Conservation (phyloP, 2,888 invertebrate species). For the Adela reaumurella region DNA sequence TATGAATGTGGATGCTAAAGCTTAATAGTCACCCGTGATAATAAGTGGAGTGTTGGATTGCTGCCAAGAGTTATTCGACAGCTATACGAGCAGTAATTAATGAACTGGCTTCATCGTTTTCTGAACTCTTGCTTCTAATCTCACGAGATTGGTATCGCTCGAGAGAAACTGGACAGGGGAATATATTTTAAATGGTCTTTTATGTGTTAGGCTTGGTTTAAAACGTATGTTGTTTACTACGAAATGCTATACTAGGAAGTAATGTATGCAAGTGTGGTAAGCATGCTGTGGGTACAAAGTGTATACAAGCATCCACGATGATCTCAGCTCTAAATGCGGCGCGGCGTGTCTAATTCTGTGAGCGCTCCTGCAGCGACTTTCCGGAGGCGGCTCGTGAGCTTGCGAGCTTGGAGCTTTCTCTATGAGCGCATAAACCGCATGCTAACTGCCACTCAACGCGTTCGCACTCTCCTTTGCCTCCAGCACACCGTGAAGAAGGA, state of each 20-base stretch:
- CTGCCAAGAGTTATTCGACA: not conserved
- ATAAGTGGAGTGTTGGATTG: not conserved
- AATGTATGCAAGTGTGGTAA: too few species aligned
- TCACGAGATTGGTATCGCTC: too few species aligned
- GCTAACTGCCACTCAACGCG: slow-evolving; percentile 32
- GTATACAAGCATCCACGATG: not conserved
- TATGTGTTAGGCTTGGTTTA: too few species aligned
- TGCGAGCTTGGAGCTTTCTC: not conserved
- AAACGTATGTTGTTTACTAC: too few species aligned
- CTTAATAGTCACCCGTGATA: not conserved
- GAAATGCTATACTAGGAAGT: too few species aligned
- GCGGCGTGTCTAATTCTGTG: slow-evolving; percentile 41
- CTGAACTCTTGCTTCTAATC: not conserved
- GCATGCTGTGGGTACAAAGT: too few species aligned
- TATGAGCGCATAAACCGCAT: slow-evolving; percentile 20
- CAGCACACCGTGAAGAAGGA: too few species aligned
- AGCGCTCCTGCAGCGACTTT: slow-evolving; percentile 8
- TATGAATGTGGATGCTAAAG: not conserved
- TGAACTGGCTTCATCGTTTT: not conserved
- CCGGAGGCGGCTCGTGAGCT: too few species aligned
- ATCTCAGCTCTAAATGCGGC: slow-evolving; percentile 44
- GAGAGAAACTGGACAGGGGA: too few species aligned
- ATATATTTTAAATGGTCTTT: too few species aligned
- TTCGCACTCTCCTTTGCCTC: too few species aligned
- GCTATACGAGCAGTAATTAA: not conserved